Percentiles rank a stretch among this genome's conserved stretches.
Evolutionary conservation across 2,797 vertebrate species (phyloP).

Genomic region (Ibycter americanus): DNA sequence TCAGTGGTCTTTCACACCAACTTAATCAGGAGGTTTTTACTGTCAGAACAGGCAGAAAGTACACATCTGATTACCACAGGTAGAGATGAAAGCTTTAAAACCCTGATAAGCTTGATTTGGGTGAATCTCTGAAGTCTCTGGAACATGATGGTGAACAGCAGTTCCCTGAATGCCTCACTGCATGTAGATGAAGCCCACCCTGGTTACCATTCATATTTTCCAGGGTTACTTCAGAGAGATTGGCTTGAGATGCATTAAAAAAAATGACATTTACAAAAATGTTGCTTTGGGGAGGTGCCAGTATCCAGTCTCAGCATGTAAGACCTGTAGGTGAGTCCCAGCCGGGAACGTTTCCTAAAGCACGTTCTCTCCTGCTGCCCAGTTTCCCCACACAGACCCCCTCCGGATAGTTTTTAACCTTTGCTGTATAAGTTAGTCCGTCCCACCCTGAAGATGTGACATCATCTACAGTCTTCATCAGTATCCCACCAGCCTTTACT

Average conservation of each 20-base stretch:
- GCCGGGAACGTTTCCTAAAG: background rate
- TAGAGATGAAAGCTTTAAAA: background rate
- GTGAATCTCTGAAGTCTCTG: background rate
- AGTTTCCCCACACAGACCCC: background rate
- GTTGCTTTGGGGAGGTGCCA: background rate
- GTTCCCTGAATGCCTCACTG: background rate
- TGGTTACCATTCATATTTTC: background rate
- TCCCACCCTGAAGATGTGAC: background rate
- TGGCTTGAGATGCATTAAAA: background rate
- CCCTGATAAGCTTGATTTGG: background rate
- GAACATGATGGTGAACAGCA: background rate
- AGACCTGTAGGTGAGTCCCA: background rate
- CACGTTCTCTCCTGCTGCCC: background rate
- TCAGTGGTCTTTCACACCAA: fast-evolving
- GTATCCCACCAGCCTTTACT: background rate
- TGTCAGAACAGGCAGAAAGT: background rate
- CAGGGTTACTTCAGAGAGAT: background rate
- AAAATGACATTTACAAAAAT: background rate
- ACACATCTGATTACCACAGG: background rate
- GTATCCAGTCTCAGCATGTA: background rate
- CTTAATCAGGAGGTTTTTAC: background rate
- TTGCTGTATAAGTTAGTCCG: background rate
- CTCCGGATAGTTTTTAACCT: background rate
- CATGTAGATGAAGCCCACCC: background rate
- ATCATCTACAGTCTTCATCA: background rate